phyloP scores from a whole-genome alignment of 2,797 vertebrate species.

The Brotogeris chrysoptera region DNA sequence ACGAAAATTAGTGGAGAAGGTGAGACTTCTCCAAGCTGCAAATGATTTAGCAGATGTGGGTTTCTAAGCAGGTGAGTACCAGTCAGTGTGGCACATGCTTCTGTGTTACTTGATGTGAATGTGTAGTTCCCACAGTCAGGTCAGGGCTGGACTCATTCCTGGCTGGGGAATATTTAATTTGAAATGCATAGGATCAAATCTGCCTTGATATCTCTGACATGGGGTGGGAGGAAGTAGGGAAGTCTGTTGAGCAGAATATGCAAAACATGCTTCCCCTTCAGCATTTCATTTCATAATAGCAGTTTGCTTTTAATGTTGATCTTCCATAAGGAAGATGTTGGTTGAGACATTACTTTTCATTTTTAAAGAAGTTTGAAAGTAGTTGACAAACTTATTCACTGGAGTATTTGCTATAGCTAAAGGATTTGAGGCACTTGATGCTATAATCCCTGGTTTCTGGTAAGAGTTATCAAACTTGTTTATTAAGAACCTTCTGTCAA shows the following conservation, averaged over 20 bases:
- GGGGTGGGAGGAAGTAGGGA: background rate
- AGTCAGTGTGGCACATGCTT: rapidly evolving
- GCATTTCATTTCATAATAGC: background rate
- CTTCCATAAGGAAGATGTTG: background rate
- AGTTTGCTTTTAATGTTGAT: background rate
- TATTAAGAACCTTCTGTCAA: background rate
- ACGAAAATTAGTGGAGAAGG: background rate
- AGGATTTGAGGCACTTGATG: background rate
- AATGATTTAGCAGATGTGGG: background rate
- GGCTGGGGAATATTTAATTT: background rate
- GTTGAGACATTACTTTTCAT: background rate
- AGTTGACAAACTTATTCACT: background rate
- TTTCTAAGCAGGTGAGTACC: background rate
- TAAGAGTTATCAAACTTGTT: background rate
- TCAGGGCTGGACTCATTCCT: background rate
- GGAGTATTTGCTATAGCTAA: background rate
- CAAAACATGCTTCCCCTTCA: background rate
- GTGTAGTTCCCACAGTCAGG: background rate
- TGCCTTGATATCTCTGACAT: background rate
- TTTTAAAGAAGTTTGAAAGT: background rate
- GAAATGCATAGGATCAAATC: background rate
- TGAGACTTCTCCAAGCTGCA: background rate
- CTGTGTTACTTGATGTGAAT: background rate
- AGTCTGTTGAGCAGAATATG: background rate
- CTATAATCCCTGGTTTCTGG: background rate